Conservation (phyloP, 2,888 invertebrate species). For the Clistopyga incitator region DNA sequence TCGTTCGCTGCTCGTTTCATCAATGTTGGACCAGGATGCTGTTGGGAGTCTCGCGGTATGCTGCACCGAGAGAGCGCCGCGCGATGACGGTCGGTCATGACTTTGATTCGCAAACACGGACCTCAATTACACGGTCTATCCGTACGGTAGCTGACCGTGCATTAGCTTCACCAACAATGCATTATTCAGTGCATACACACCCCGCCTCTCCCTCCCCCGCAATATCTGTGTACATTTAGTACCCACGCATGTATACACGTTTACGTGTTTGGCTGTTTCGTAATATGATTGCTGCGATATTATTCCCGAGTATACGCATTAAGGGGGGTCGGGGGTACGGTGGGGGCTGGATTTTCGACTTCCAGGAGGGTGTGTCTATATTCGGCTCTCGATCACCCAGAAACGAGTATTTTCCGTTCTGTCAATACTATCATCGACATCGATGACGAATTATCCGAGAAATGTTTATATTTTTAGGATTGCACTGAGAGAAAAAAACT, state of each 20-base stretch:
- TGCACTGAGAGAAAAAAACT: neutral
- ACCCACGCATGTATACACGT: conserved; percentile 72
- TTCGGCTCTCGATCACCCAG: conserved; percentile 15
- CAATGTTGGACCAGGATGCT: conserved; percentile 55
- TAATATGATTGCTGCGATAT: conserved; percentile 82
- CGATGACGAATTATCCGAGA: neutral
- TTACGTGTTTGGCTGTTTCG: conserved; percentile 80
- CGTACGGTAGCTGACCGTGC: conserved; percentile 82
- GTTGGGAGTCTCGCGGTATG: conserved; percentile 51
- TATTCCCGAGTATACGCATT: conserved; percentile 75
- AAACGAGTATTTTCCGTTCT: conserved; percentile 22
- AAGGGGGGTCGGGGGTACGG: no score
- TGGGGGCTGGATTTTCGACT: neutral
- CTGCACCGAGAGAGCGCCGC: conserved; percentile 58
- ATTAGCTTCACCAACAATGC: conserved; percentile 84
- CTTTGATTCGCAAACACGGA: conserved; percentile 84
- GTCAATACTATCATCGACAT: neutral
- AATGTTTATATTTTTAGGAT: neutral
- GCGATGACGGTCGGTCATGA: conserved; percentile 82
- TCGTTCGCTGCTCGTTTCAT: conserved; percentile 65
- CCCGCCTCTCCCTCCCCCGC: conserved; percentile 27
- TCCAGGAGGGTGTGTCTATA: neutral
- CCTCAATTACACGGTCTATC: conserved; percentile 81
- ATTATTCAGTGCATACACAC: conserved; percentile 80
- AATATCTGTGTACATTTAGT: conserved; percentile 29